A percentile compares a stretch with the other conserved stretches of the same genome.
phyloP scores from a whole-genome alignment of 2,797 vertebrate genomes.

The Sebastes nivosus region DNA sequence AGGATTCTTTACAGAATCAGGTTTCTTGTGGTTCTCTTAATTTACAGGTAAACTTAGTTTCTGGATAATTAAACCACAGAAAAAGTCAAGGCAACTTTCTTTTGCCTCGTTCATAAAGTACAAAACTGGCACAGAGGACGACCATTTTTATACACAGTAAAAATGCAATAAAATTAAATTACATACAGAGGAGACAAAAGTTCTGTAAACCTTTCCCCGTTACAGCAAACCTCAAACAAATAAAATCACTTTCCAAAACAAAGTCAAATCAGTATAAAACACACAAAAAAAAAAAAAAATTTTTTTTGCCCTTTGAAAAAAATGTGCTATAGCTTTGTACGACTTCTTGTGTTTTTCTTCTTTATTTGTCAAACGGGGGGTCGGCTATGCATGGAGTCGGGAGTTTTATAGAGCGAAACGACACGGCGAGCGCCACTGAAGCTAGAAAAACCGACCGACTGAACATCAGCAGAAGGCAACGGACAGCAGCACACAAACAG shows the following conservation, averaged over 20 bases:
- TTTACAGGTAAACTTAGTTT: constrained; percentile 99
- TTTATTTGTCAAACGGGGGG: constrained; percentile 29
- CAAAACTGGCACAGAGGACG: constrained; percentile 99
- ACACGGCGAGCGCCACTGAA: constrained; percentile 43
- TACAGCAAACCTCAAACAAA: constrained; percentile 94
- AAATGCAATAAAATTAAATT: constrained; percentile 99
- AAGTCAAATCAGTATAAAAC: constrained; percentile 88
- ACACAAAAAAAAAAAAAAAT: constrained; percentile 77
- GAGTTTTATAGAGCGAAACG: constrained; percentile 16
- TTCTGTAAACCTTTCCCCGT: constrained; percentile 90
- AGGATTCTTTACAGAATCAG: constrained; percentile 99
- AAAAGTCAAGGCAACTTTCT: constrained; percentile 89
- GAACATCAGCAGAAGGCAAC: constrained; percentile 75
- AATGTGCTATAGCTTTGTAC: constrained; percentile 87
- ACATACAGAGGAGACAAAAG: constrained; percentile 85
- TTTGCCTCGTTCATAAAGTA: constrained; percentile 94
- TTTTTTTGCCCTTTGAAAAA: constrained; percentile 69
- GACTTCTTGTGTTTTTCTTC: constrained; percentile 55
- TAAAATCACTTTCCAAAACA: constrained; percentile 90
- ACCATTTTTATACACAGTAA: constrained; percentile 97
- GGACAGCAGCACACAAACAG: constrained; percentile 58
- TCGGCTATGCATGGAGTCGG: constrained; percentile 74
- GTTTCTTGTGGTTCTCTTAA: constrained; percentile 97
- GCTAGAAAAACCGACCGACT: constrained; percentile 35
- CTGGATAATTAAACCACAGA: constrained; percentile 93